phyloP scores from a whole-genome alignment of 2,797 vertebrate genomes.

The Spinibarbus caldwelli region DNA sequence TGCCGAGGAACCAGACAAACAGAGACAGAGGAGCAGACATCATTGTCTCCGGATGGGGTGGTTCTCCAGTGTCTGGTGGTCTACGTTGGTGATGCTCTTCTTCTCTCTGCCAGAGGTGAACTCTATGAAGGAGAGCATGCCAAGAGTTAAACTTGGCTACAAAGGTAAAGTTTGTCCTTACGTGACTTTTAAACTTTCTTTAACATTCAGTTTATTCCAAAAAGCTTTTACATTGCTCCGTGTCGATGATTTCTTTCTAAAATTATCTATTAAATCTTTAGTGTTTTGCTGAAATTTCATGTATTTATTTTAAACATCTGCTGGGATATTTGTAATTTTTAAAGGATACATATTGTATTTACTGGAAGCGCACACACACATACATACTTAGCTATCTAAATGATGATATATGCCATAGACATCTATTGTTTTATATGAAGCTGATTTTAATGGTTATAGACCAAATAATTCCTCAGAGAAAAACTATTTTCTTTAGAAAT shows the following conservation, averaged over 20 bases:
- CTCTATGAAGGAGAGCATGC: slow-evolving; percentile 87
- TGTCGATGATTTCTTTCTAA: not conserved
- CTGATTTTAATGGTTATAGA: not conserved
- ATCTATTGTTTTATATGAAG: not conserved
- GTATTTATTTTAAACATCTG: slow-evolving; percentile 31
- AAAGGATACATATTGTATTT: slow-evolving; percentile 19
- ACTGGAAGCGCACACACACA: too few species aligned
- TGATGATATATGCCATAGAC: not conserved
- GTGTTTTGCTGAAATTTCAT: slow-evolving; percentile 7
- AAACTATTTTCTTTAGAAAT: not conserved
- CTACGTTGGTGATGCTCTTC: slow-evolving; percentile 78
- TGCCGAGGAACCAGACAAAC: slow-evolving; percentile 53
- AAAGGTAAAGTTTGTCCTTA: slow-evolving; percentile 82
- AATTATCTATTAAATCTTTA: not conserved
- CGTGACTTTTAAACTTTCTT: not conserved
- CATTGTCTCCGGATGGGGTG: slow-evolving; percentile 56
- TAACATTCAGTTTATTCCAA: not conserved
- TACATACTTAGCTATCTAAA: too few species aligned
- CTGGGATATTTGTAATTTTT: not conserved
- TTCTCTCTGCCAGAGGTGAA: slow-evolving; percentile 77
- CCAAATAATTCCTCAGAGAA: not conserved
- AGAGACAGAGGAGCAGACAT: slow-evolving; percentile 51
- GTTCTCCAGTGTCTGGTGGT: slow-evolving; percentile 68
- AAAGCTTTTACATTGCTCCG: not conserved
- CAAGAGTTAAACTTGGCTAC: slow-evolving; percentile 90